Base-by-base conservation (phyloP, 2,797 vertebrate genomes). In the Alauda arvensis region DNA sequence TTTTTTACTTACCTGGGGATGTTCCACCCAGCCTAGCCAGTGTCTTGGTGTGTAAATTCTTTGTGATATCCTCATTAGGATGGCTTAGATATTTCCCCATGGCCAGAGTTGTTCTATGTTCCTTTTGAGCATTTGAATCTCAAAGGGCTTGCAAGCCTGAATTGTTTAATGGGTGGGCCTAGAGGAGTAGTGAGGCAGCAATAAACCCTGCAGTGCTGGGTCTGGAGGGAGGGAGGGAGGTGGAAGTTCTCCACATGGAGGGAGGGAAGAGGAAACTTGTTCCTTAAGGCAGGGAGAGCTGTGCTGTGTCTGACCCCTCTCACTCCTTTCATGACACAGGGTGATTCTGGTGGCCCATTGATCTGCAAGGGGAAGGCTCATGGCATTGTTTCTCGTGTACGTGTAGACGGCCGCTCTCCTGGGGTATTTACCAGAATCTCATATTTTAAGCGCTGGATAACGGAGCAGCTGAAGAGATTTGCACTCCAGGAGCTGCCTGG, bases 361-460 rank as follows among this genome's bases (percentile, higher is more conserved):
- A 31, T 87, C 59, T 87, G 84, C 33, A 37, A 34, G 15, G 1
- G 5, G 12, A 83, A 46, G 46, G 84, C 65, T 77, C 20, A 76
- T 1, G 55, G 85, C 70, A 71, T 77, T 31, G 49, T 37, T 62
- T 76, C 69, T 33, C 4, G 52, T 3, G 15, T 4, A 46, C 3
- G 0, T 2, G 0, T 2, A 20, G 0, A 0, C 1, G 0, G 0
- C 1, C 2, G 12, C 48, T 76, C 20, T 26, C 65, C 80, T 20
- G 0, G 7, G 5, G 60, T 39, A 5, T 66, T 31, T 25, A 67
- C 89, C 39, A 79, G 53, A 19, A 8, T 91, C 23, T 71, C 31
- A 0, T 9, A 16, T 7, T 91, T 84, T 71, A 39, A 20, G 8
- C 31, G 7, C 43, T 91, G 89, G 80, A 57, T 91, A 11, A 3